Evolutionary conservation across 2,797 vertebrate species (phyloP).

Genomic region (Muraenolepis orangiensis): DNA sequence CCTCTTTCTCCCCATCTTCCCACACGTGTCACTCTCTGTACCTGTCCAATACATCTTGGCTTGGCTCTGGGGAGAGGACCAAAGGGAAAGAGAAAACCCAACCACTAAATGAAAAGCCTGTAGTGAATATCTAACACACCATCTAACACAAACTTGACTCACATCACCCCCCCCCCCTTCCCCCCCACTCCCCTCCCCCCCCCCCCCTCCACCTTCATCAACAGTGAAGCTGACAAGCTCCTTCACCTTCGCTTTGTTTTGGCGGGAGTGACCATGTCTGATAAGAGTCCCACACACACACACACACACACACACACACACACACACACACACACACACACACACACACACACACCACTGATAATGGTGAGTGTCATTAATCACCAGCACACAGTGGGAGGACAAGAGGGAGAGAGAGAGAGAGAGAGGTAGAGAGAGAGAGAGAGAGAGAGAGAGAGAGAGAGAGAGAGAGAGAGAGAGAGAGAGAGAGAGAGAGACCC

Average conservation of each 20-base stretch:
- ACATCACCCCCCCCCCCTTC: slow-evolving; percentile 6
- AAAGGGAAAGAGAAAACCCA: neutral
- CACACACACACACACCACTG: slow-evolving; percentile 18
- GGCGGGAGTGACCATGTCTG: slow-evolving; percentile 59
- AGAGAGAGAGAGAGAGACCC: too few relatives aligned
- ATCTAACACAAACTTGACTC: neutral
- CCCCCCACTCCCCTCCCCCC: neutral
- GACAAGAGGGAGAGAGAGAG: slow-evolving; percentile 31
- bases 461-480: too few relatives aligned
- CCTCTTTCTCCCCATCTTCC: neutral
- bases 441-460: too few relatives aligned
- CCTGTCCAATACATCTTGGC: neutral
- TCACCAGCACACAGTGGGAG: slow-evolving; percentile 62
- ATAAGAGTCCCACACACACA: slow-evolving; percentile 52
- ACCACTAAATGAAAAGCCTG: neutral
- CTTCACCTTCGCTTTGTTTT: slow-evolving; percentile 64
- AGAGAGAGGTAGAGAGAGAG: too few relatives aligned
- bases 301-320: neutral
- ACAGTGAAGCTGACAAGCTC: slow-evolving; percentile 62
- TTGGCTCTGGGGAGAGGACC: neutral
- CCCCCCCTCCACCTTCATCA: slow-evolving; percentile 57
- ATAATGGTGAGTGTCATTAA: slow-evolving; percentile 69
- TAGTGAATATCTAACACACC: neutral
- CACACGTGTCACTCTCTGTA: too few relatives aligned
- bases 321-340: neutral